Evolutionary conservation across 2,797 vertebrate genomes (phyloP), one percentile per base, ranked within the genome.

Genomic region (Argentina silus): DNA sequence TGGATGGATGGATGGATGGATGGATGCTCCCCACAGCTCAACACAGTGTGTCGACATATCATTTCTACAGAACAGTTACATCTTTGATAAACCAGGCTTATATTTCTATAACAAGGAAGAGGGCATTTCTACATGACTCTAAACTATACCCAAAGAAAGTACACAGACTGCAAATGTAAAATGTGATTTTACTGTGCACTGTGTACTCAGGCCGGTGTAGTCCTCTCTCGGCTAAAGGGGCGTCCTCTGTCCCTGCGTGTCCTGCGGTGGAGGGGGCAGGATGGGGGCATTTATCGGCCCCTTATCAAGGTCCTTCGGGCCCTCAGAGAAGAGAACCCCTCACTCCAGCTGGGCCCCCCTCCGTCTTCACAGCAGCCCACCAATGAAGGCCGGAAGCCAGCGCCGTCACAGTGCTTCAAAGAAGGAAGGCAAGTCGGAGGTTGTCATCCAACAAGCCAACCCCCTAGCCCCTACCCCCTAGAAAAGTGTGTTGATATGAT

Each of bases 241-340:
- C 75, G 91, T 47, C 93, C 92, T 0, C 88, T 94, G 15, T 83
- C 82, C 71, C 90, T 96, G 57, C 80, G 71, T 0, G 74, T 95
- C 3, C 87, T 95, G 51, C 88, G 90, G 0, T 95, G 94, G 93
- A 81, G 76, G 56, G 88, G 89, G 70, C 85, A 83, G 0, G 81
- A 94, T 0, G 93, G 93, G 0, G 82, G 78, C 0, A 61, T 92
- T 45, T 95, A 93, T 15, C 87, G 86, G 50, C 95, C 94, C 0
- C 81, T 95, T 48, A 64, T 95, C 77, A 94, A 92, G 59, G 90
- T 91, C 64, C 85, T 95, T 72, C 87, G 85, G 71, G 81, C 82
- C 11, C 88, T 95, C 74, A 90, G 83, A 88, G 88, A 85, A 50
- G 93, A 95, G 80, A 93, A 94, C 70, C 93, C 94, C 10, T 57